Evolutionary conservation across 2,888 invertebrate genomes (phyloP).

Genomic region (Mesorhabditis spiculigera): DNA sequence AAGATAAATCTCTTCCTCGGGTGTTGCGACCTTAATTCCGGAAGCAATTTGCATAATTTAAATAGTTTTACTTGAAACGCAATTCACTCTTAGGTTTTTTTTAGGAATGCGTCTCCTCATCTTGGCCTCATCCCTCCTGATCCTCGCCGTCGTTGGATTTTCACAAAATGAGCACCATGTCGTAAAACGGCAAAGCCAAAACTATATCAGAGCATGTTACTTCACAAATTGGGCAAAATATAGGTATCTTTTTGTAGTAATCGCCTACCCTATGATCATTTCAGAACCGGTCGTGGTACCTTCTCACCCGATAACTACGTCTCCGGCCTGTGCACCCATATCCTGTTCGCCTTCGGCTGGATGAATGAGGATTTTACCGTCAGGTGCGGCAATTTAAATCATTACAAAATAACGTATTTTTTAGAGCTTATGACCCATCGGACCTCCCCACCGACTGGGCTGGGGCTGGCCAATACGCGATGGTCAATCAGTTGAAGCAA

Average conservation of each 20-base stretch:
- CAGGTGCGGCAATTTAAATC: slow-evolving; percentile 25
- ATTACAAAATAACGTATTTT: neutral
- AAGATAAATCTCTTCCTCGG: too few relatives aligned
- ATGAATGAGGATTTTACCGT: slow-evolving; percentile 76
- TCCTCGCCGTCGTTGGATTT: too few relatives aligned
- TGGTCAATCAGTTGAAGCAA: slow-evolving; percentile 79
- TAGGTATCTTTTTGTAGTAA: slow-evolving; percentile 20
- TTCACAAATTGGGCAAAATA: slow-evolving; percentile 99
- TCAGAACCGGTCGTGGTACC: slow-evolving; percentile 48
- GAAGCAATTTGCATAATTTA: too few relatives aligned
- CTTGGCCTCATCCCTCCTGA: too few relatives aligned
- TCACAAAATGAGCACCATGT: too few relatives aligned
- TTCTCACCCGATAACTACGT: slow-evolving; percentile 90
- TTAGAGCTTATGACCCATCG: slow-evolving; percentile 57
- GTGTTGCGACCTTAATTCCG: too few relatives aligned
- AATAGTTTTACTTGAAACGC: too few relatives aligned
- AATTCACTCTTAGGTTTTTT: too few relatives aligned
- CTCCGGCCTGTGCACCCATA: slow-evolving; percentile 87
- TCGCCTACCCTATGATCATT: neutral
- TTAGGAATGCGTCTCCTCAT: too few relatives aligned
- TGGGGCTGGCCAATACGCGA: slow-evolving; percentile 82
- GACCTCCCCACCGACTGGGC: slow-evolving; percentile 75
- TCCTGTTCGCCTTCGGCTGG: slow-evolving; percentile 97
- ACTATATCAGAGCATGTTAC: slow-evolving; percentile 73
- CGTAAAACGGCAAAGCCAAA: neutral